phyloP scores from a whole-genome alignment of 2,888 invertebrate genomes.

The Chymomyza amoena region DNA sequence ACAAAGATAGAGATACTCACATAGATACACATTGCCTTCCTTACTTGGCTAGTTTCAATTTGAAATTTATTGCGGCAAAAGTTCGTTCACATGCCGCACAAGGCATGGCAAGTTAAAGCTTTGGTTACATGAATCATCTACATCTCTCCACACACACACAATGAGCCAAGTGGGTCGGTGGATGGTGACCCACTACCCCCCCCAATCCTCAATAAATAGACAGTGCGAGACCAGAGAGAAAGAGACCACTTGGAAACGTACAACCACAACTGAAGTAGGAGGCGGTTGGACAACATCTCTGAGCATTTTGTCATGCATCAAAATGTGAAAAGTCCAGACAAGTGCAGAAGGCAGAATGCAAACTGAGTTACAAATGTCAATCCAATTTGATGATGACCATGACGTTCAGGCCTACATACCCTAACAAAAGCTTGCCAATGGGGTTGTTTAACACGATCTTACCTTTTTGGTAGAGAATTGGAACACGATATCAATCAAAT shows the following conservation, averaged over 20 bases:
- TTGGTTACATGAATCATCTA: slow-evolving; percentile 58
- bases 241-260: background rate
- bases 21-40: slow-evolving; percentile 31
- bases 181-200: background rate
- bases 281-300: slow-evolving; percentile 4
- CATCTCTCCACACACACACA: slow-evolving; percentile 24
- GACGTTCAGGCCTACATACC: background rate
- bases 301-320: slow-evolving; percentile 25
- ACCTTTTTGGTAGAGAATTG: background rate
- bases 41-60: slow-evolving; percentile 59
- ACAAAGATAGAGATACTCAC: background rate
- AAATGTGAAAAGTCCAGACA: slow-evolving; percentile 17
- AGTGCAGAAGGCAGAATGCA: slow-evolving; percentile 29
- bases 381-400: slow-evolving; percentile 56
- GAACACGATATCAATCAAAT: no score
- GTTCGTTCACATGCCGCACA: slow-evolving; percentile 62
- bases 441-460: background rate
- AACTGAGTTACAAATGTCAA: slow-evolving; percentile 66
- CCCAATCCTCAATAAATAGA: background rate
- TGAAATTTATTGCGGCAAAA: slow-evolving; percentile 68
- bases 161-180: background rate
- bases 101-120: slow-evolving; percentile 62
- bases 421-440: background rate
- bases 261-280: slow-evolving; percentile 8
- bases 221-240: background rate